These are phyloP conservation scores for Brachyrhaphis roseni DNA, from an alignment of 2,797 vertebrate genomes.

Conservation along the genomic window DNA sequence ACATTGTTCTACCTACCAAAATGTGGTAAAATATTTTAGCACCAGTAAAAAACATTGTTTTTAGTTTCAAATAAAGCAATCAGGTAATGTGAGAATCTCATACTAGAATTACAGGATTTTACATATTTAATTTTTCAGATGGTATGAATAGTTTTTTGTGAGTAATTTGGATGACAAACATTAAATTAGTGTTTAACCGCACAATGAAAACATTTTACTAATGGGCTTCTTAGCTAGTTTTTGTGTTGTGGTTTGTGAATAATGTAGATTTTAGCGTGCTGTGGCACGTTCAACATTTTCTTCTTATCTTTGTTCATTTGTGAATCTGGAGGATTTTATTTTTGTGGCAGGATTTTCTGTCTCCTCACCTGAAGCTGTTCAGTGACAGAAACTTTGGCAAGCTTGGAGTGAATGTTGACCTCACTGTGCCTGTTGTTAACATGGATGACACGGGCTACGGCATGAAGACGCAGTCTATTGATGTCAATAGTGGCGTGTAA, in stretches of 20 bases:
- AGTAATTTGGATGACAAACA: neutral
- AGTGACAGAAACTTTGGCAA: slow-evolving; percentile 86
- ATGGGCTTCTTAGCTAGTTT: neutral
- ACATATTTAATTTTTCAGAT: neutral
- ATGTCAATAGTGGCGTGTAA: slow-evolving; percentile 92
- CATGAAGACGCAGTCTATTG: slow-evolving; percentile 86
- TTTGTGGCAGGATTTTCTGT: slow-evolving; percentile 84
- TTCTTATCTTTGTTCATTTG: neutral
- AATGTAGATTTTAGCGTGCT: neutral
- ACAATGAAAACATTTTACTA: neutral
- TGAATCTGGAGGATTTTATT: slow-evolving; percentile 7
- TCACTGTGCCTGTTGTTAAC: slow-evolving; percentile 86
- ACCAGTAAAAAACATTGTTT: neutral
- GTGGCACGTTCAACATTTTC: neutral
- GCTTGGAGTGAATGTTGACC: slow-evolving; percentile 84
- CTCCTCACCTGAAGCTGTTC: slow-evolving; percentile 91
- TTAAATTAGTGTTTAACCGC: neutral
- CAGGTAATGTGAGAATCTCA: neutral
- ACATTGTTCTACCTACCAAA: neutral
- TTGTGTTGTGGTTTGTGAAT: neutral
- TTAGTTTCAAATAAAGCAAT: neutral
- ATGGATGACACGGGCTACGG: slow-evolving; percentile 89
- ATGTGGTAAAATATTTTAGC: neutral
- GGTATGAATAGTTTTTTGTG: neutral
- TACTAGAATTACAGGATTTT: neutral